A percentile compares a stretch with the other conserved stretches of the same genome.
These are phyloP conservation scores for Neosilurus hyrtlii DNA, from an alignment of 2,797 vertebrate species.

Conservation along the genomic window DNA sequence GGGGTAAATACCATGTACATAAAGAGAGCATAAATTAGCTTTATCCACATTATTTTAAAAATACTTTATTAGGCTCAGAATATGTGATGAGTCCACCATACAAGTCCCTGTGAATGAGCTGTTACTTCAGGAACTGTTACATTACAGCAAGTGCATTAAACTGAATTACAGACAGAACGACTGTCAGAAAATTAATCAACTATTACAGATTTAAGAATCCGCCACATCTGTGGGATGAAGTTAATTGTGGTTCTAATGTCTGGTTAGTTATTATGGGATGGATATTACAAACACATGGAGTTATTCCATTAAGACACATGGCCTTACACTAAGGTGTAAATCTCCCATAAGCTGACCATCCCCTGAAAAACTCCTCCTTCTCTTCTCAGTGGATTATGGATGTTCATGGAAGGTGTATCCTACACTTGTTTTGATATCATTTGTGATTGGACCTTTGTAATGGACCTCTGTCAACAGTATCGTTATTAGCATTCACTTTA, in stretches of 20 bases:
- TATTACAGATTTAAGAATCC: neutral
- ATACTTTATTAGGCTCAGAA: neutral
- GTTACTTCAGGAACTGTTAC: neutral
- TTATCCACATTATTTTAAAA: too few species aligned
- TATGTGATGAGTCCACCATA: neutral
- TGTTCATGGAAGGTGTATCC: neutral
- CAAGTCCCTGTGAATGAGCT: neutral
- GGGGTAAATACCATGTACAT: too few species aligned
- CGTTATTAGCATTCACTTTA: neutral
- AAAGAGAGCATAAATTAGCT: too few species aligned
- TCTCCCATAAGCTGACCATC: conserved; percentile 19
- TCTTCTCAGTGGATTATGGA: neutral
- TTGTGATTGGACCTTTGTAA: neutral
- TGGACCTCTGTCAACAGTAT: neutral
- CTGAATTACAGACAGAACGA: neutral
- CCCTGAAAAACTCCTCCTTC: neutral
- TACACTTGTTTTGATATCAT: neutral
- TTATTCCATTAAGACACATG: conserved; percentile 54
- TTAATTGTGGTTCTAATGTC: neutral
- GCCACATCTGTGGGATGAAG: neutral
- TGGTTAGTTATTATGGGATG: conserved; percentile 50
- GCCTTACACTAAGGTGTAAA: conserved; percentile 37
- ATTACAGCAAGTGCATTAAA: neutral
- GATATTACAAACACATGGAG: conserved; percentile 54
- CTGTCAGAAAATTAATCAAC: neutral